These are phyloP conservation scores for Fopius arisanus DNA, from an alignment of 1,140 invertebrate genomes.

Conservation along the genomic window DNA sequence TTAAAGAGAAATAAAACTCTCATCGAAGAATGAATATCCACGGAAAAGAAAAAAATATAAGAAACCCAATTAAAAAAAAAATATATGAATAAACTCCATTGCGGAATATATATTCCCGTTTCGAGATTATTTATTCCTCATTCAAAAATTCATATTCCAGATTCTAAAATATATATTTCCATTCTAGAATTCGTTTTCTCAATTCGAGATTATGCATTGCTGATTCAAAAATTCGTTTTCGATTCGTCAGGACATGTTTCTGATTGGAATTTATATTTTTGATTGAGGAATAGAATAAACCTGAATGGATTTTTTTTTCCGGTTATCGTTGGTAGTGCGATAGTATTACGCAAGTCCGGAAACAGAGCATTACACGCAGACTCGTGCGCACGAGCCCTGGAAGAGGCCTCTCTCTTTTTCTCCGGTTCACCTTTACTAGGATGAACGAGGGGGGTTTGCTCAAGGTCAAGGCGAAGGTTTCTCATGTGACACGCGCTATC, in stretches of 20 bases:
- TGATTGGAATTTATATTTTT: too few species aligned
- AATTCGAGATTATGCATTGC: too few species aligned
- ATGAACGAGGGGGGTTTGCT: conserved; percentile 50
- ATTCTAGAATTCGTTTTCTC: too few species aligned
- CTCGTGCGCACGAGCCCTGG: not conserved
- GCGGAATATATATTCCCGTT: too few species aligned
- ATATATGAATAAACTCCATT: too few species aligned
- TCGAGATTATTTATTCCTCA: too few species aligned
- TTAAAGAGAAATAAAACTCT: not conserved
- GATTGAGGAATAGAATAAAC: too few species aligned
- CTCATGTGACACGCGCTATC: conserved; percentile 19
- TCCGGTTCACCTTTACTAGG: conserved; percentile 55
- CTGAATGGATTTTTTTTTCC: not conserved
- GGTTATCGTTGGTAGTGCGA: not conserved
- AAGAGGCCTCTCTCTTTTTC: conserved; percentile 34
- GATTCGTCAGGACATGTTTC: too few species aligned
- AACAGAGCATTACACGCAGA: conserved; percentile 26
- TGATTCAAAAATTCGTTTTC: too few species aligned
- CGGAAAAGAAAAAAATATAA: not conserved
- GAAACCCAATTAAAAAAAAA: not conserved
- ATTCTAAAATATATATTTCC: too few species aligned
- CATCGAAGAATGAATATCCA: not conserved
- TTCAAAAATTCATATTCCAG: too few species aligned
- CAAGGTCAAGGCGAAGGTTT: conserved; percentile 59
- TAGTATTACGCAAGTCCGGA: conserved; percentile 29